These are phyloP conservation scores for Pseudococcus viburni DNA, from an alignment of 2,888 invertebrate genomes.

Conservation along the genomic window DNA sequence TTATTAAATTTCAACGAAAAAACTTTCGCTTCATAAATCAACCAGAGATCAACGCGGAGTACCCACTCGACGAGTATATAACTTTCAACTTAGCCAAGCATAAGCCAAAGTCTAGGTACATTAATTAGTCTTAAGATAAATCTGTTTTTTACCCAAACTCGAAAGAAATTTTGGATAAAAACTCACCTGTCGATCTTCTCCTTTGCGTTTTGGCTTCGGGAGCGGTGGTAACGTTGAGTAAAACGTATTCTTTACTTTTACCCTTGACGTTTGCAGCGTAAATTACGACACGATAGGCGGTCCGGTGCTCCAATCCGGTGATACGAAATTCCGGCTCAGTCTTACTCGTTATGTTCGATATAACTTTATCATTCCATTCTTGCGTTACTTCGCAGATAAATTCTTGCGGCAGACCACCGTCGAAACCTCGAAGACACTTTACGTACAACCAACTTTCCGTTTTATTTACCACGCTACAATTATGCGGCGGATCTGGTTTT, in stretches of 20 bases:
- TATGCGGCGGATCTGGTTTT: conserved; percentile 74
- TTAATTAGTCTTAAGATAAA: background rate
- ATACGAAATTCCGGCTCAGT: conserved; percentile 73
- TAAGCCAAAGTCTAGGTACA: background rate
- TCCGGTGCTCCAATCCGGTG: conserved; percentile 73
- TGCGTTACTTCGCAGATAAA: conserved; percentile 72
- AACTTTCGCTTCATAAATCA: conserved; percentile 5
- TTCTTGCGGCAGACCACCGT: conserved; percentile 74
- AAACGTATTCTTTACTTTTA: conserved; percentile 72
- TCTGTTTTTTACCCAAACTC: background rate
- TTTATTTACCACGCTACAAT: conserved; percentile 73
- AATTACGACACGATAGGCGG: conserved; percentile 73
- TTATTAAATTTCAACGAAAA: conserved; percentile 24
- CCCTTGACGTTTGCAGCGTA: conserved; percentile 76
- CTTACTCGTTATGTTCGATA: conserved; percentile 71
- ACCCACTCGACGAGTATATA: conserved; percentile 5
- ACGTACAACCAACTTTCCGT: conserved; percentile 74
- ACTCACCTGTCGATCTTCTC: conserved; percentile 69
- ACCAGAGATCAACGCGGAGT: background rate
- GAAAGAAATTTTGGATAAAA: background rate
- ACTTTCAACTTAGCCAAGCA: background rate
- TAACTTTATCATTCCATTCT: conserved; percentile 64
- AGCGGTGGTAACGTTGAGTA: conserved; percentile 73
- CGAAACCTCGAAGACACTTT: conserved; percentile 74
- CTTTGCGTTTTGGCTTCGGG: conserved; percentile 73